Percentiles rank a stretch among this genome's conserved stretches.
Evolutionary conservation across 2,113 vertebrate genomes (phyloP).

Genomic region (Cyprinodon tularosa): DNA sequence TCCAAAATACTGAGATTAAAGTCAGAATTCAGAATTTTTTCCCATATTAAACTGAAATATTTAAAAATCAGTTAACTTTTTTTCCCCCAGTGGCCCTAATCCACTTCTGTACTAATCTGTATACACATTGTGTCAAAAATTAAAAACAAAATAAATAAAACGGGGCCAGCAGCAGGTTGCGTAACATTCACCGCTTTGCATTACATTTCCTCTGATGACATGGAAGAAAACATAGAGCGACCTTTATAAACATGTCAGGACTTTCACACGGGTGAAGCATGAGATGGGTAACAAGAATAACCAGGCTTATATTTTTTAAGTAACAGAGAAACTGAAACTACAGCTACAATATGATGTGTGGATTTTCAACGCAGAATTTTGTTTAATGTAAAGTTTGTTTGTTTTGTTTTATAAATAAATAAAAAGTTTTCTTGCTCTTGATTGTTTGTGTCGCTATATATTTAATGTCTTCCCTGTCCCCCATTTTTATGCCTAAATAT

Average conservation of each 20-base stretch:
- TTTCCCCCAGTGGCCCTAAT: too few species aligned
- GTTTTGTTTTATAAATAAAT: too few species aligned
- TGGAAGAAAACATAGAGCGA: constrained; percentile 46
- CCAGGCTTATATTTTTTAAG: too few species aligned
- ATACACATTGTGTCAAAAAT: not conserved
- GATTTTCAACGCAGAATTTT: not conserved
- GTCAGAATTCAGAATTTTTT: too few species aligned
- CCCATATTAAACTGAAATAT: too few species aligned
- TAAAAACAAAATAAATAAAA: not conserved
- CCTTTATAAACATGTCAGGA: constrained; percentile 11
- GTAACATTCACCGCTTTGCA: constrained; percentile 16
- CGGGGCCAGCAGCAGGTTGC: not conserved
- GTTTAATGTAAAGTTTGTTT: not conserved
- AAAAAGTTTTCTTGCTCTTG: too few species aligned
- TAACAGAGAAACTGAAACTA: not conserved
- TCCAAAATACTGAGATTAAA: too few species aligned
- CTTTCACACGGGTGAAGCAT: constrained; percentile 15
- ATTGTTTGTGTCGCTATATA: too few species aligned
- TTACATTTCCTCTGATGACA: constrained; percentile 34
- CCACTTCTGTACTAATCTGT: too few species aligned
- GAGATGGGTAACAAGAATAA: not conserved
- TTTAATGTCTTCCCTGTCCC: too few species aligned
- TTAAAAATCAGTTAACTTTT: too few species aligned
- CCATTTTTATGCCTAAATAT: too few species aligned
- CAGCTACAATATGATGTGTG: not conserved